A percentile compares a stretch with the other conserved stretches of the same genome.
Conservation (phyloP, 2,797 vertebrate genomes). For the Anniella stebbinsi region DNA sequence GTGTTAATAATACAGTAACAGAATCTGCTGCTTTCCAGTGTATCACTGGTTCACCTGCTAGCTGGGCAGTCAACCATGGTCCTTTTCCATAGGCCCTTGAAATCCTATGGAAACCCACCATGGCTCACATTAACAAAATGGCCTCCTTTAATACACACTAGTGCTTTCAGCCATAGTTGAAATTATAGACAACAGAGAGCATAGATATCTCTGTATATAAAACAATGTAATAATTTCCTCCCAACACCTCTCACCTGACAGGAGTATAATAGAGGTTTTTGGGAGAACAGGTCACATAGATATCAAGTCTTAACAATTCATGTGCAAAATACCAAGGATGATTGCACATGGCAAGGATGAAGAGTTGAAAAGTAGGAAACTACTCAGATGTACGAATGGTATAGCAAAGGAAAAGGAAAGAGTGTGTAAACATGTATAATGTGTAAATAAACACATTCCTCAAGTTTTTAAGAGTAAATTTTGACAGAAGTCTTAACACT, state of each 20-base stretch:
- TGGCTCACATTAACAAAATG: fast-evolving
- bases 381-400: background rate
- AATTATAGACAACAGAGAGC: background rate
- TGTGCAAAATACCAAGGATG: constrained; percentile 1
- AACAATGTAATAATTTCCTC: background rate
- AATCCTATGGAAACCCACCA: background rate
- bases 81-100: fast-evolving
- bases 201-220: background rate
- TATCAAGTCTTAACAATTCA: background rate
- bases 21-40: constrained; percentile 21
- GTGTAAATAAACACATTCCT: constrained; percentile 12
- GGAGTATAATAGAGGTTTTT: fast-evolving
- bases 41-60: constrained; percentile 26
- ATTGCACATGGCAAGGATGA: background rate
- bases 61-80: background rate
- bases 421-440: fast-evolving
- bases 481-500: background rate
- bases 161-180: constrained; percentile 4
- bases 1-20: constrained; percentile 26
- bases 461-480: fast-evolving
- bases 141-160: background rate
- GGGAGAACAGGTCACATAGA: background rate
- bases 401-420: background rate
- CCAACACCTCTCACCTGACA: background rate
- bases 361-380: background rate